These are phyloP conservation scores for Drosophila subpulchrella DNA, from an alignment of 1,140 invertebrate species.

Conservation along the genomic window DNA sequence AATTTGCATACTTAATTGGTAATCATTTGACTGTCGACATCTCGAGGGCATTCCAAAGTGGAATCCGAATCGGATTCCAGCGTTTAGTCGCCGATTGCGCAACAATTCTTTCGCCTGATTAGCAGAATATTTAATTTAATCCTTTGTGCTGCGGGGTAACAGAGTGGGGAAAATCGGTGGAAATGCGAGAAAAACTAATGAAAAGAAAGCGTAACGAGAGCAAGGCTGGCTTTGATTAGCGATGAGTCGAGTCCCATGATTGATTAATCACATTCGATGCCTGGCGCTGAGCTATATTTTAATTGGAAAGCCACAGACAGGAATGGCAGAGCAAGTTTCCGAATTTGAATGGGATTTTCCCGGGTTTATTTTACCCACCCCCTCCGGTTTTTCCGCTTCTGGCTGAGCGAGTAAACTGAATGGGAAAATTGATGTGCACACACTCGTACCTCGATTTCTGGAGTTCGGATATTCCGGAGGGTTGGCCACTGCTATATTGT, in stretches of 20 bases:
- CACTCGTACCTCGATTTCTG: constrained; percentile 12
- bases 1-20: constrained; percentile 64
- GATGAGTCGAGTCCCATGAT: constrained; percentile 55
- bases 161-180: background rate
- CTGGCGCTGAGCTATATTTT: constrained; percentile 51
- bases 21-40: constrained; percentile 58
- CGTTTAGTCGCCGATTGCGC: constrained; percentile 51
- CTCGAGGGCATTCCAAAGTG: constrained; percentile 38
- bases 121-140: constrained; percentile 65
- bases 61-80: constrained; percentile 26
- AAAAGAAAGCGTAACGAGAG: constrained; percentile 42
- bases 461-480: background rate
- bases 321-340: constrained; percentile 26
- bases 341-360: constrained; percentile 32
- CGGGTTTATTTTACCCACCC: constrained; percentile 17
- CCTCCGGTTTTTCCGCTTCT: background rate
- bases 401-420: constrained; percentile 22
- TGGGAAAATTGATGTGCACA: constrained; percentile 50
- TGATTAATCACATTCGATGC: constrained; percentile 57
- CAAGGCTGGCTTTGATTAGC: constrained; percentile 51
- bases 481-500: constrained; percentile 36
- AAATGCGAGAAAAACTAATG: constrained; percentile 19
- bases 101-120: constrained; percentile 58
- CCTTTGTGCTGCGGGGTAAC: constrained; percentile 38
- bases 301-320: constrained; percentile 54